Base-by-base conservation (phyloP, 2,113 vertebrate genomes). In the Malurus cyaneus region DNA sequence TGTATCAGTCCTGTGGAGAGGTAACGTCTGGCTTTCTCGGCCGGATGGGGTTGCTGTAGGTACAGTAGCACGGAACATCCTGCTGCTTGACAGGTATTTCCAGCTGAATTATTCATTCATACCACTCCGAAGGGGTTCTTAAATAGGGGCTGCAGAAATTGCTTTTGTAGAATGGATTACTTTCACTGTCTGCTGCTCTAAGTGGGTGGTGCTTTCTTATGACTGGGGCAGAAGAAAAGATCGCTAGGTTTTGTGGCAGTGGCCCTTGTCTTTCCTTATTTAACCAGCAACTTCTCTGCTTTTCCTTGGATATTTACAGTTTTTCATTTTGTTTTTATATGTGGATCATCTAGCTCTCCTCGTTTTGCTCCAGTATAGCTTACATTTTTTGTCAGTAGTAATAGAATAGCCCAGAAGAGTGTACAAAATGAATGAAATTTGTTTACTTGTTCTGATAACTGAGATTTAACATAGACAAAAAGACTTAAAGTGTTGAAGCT, bases 21-120 rank as follows among this genome's bases (percentile, higher is more conserved):
- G 25, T 23, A 70, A 11, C 4, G 47, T 26, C 72, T 56, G 80
- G 56, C 57, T 66, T 59, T 26, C 59, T n/a, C 29, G 69, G 71
- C 24, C 36, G 72, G 79, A 50, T 34, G 89, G 39, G 32, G 25
- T 59, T 84, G 86, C 53, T 50, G 50, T 52, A 56, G 77, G 80
- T 81, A 23, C 36, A 32, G 91, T 23, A 29, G 62, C 61, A 5
- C 47, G 60, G 53, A 71, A 32, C 62, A 57, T 54, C 62, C 44
- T 92, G 73, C 92, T 76, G 92, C 49, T 83, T 73, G 95, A 90
- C 96, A 96, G 89, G 93, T 94, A 89, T 94, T 95, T 95, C 79
- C 88, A 88, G 93, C 32, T 88, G 79, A 85, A 84, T 96, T 92
- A 77, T 91, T 95, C 73, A 85, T 86, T 88, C 80, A 14, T 50